Base-by-base conservation (phyloP, 2,797 vertebrate genomes). In the Scarus forsteni region DNA sequence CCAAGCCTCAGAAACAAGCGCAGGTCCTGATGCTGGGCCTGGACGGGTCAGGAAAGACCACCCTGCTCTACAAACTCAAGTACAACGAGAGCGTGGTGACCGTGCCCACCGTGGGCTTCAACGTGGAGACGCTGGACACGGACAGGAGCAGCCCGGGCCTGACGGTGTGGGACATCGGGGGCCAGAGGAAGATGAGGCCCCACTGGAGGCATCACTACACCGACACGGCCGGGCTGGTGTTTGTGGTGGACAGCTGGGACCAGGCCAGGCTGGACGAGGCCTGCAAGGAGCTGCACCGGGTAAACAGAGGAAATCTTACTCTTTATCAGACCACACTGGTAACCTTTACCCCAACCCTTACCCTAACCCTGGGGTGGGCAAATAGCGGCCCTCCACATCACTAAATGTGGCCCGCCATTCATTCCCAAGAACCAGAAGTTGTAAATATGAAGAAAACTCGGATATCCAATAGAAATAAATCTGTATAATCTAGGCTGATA, bases 131-230 rank as follows among this genome's bases (percentile, higher is more conserved):
- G 85, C 86, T 99, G 1, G 94, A 97, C 57, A 87, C 85, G 0
- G 84, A 85, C 68, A 91, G 91, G 27, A 88, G 72, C 79, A 51
- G 80, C 84, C 90, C 80, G 0, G 69, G 76, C 0, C 52, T 99
- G 84, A 98, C 94, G 0, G 77, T 98, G 66, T 99, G 97, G 97
- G 98, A 99, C 7, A 89, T 99, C 0, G 98, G 98, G 18, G 98
- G 98, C 0, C 97, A 99, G 80, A 89, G 43, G 57, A 94, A 83
- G 60, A 96, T 98, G 93, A 93, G 95, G 67, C 87, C 88, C 15
- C 92, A 93, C 83, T 98, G 97, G 97, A 94, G 60, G 50, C 86
- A 95, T 82, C 94, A 95, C 85, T 95, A 96, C 36, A 84, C 93
- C 16, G 96, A 96, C 68, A 94, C 90, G 0, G 92, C 88, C 1